Conservation (phyloP, 2,888 invertebrate species). For the Erynnis tages region DNA sequence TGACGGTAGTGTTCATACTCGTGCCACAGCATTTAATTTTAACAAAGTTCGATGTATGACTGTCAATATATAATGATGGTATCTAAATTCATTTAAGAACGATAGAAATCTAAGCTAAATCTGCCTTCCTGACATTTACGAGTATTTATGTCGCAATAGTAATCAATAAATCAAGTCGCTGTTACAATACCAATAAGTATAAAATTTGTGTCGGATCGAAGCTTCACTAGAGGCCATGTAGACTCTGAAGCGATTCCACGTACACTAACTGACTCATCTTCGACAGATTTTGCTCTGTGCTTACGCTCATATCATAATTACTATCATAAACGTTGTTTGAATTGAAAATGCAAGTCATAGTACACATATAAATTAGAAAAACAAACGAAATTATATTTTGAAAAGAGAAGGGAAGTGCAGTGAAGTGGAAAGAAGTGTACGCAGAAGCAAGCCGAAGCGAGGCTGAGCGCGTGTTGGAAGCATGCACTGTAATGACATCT, state of each 20-base stretch:
- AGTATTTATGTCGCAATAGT: too few species aligned
- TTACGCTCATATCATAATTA: background rate
- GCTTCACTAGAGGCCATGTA: background rate
- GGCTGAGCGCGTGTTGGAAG: background rate
- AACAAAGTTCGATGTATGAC: too few species aligned
- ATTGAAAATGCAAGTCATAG: background rate
- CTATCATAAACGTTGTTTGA: background rate
- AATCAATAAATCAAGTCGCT: too few species aligned
- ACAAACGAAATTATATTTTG: background rate
- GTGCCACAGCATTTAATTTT: too few species aligned
- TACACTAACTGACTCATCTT: slow-evolving; percentile 1
- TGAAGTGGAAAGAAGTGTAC: slow-evolving; percentile 1
- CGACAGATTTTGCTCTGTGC: background rate
- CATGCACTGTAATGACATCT: background rate
- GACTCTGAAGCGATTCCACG: slow-evolving; percentile 1
- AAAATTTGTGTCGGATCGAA: background rate
- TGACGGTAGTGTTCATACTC: too few species aligned
- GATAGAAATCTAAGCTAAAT: too few species aligned
- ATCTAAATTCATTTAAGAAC: too few species aligned
- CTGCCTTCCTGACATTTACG: too few species aligned
- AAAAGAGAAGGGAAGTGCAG: background rate
- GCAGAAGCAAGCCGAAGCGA: background rate
- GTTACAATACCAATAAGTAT: slow-evolving; percentile 1
- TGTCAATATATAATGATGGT: too few species aligned
- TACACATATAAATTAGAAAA: background rate